Evolutionary conservation across 2,888 invertebrate species (phyloP), one percentile per base, ranked within the genome.

Genomic region (Amphipyra berbera): DNA sequence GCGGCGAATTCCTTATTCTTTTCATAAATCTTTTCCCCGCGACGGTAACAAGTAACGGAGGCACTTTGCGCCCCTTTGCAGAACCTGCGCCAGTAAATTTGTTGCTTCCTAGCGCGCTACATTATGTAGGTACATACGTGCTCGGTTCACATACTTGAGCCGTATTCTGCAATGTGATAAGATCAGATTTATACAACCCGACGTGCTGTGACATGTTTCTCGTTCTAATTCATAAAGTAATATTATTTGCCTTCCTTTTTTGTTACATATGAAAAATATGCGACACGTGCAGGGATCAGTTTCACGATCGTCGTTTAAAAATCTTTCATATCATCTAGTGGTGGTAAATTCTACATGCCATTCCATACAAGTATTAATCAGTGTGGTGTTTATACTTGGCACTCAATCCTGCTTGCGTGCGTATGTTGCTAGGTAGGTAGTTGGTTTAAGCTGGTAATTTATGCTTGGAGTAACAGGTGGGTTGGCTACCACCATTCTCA

Each of bases 1-100:
- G 61, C 54, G 63, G 52, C 14, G 71, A 67, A 76, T 70, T 68
- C 71, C 54, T 70, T 68, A 65, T 72, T 73, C 70, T 72, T 74
- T 72, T 78, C 66, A 74, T 78, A 78, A 78, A 78, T 78, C 69
- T 74, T 70, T 76, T 68, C 61, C 59, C 27, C 58, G 74, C 64
- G 60, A 66, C 63, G 64, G 66, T 76, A 76, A 78, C 74, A 76
- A 68, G 78, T 68, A 73, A 68, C 71, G 74, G 78, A 68, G 74
- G 74, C 63, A 78, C 73, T 78, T 76, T 73, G 65, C 67, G 65
- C 58, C 61, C 63, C 70, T 78, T 72, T 71, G 44, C 61, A 70
- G 64, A 63, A 71, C 47, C 65, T 73, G 69, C 44, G 55, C 55
- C 58, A 63, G 68, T 69, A 67, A 78, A 78, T 76, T 69, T 78